Conservation (phyloP, 2,888 invertebrate genomes). For the Macaria liturata region DNA sequence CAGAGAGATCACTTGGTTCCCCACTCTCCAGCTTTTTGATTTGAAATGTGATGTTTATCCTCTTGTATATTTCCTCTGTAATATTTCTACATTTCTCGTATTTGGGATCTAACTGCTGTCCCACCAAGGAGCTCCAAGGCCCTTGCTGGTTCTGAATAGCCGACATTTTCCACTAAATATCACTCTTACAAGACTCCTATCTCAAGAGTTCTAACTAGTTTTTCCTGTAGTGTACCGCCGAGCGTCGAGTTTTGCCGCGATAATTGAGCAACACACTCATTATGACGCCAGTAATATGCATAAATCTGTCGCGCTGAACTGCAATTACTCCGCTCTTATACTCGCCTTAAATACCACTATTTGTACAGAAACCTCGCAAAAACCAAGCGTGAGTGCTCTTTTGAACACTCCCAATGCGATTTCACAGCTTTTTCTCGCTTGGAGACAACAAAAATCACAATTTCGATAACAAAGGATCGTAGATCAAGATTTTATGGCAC, state of each 20-base stretch:
- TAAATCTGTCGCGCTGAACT: conserved; percentile 42
- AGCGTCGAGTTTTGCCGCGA: conserved; percentile 42
- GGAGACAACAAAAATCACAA: conserved; percentile 51
- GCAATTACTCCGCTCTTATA: neutral
- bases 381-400: conserved; percentile 31
- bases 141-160: conserved; percentile 55
- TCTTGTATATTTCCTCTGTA: conserved; percentile 76
- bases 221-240: conserved; percentile 42
- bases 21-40: conserved; percentile 69
- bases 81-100: conserved; percentile 77
- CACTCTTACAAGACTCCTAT: conserved; percentile 52
- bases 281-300: conserved; percentile 37
- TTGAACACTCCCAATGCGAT: conserved; percentile 31
- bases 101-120: conserved; percentile 58
- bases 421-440: conserved; percentile 36
- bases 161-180: conserved; percentile 52
- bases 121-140: conserved; percentile 54
- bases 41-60: conserved; percentile 77
- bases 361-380: conserved; percentile 18
- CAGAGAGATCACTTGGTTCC: conserved; percentile 63
- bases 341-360: neutral
- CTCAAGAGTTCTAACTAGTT: conserved; percentile 46
- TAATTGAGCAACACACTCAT: conserved; percentile 56
- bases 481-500: conserved; percentile 74
- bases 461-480: conserved; percentile 72